These are phyloP conservation scores for Holothuria scabra DNA, from an alignment of 53 echinoderm and acorn worm species.

Conservation along the genomic window DNA sequence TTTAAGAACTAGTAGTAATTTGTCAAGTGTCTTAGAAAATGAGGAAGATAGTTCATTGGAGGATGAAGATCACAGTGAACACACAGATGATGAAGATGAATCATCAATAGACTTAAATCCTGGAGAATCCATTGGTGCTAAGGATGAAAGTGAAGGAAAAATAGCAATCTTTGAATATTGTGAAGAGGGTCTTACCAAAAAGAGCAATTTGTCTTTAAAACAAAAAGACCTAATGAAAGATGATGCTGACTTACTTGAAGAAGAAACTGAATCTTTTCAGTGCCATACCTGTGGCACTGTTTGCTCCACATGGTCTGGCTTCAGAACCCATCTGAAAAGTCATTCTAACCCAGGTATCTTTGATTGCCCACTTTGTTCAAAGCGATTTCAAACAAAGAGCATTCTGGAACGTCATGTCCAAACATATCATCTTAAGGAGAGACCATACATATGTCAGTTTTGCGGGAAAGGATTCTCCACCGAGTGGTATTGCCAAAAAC, in stretches of 20 bases:
- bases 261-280: conserved; percentile 15
- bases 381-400: conserved; percentile 35
- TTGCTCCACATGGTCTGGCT: conserved; percentile 43
- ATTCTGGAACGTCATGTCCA: conserved; percentile 24
- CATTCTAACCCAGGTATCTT: conserved; percentile 15
- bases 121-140: neutral
- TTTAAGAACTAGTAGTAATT: neutral
- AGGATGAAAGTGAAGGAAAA: neutral
- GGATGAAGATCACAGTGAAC: conserved; percentile 13
- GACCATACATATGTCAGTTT: conserved; percentile 53
- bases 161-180: conserved; percentile 41
- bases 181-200: conserved; percentile 21
- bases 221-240: conserved; percentile 14
- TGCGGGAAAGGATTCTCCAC: conserved; percentile 63
- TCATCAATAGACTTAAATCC: neutral
- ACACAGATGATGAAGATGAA: conserved; percentile 33
- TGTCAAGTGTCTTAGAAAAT: neutral
- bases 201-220: conserved; percentile 11
- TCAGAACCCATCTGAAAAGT: conserved; percentile 31
- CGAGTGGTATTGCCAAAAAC: conserved; percentile 49
- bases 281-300: conserved; percentile 19
- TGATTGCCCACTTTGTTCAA: conserved; percentile 17
- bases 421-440: conserved; percentile 61
- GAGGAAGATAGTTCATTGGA: conserved; percentile 18
- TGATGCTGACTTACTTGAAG: neutral